Base-by-base conservation (phyloP, 1,140 invertebrate species). In the Cecropterus lyciades region DNA sequence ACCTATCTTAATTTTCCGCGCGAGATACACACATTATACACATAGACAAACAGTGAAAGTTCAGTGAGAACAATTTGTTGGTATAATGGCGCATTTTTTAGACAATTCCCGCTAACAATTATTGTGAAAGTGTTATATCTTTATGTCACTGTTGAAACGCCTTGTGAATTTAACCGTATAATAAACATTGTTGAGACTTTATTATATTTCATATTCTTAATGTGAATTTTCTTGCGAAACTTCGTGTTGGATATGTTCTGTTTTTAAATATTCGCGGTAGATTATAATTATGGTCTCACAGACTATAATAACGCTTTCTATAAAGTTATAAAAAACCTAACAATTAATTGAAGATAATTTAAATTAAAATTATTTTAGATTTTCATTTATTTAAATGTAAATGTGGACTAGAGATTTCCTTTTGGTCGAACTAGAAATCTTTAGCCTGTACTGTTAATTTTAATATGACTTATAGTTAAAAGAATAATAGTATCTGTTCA, bases 1-100 rank as follows among this genome's bases (percentile, higher is more conserved):
- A 65, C 30, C 20, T 68, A 45, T 74, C 69, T 62, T 67, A 71
- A 68, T 71, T 71, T 74, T 65, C 14, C 37, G 20, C 37, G 9
- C 30, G 57, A 15, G 17, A 46, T 68, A 62, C 60, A 13, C 20
- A 65, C 56, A 53, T 13, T 65, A 72, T 48, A 53, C 52, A 67
- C 49, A 56, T 53, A 60, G 63, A 72, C 53, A 56, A 69, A 70
- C 45, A 68, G 72, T 51, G 72, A 70, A 74, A 74, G 72, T 73
- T 33, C 14, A 60, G 40, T 69, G 67, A 64, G 48, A 70, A 65
- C 20, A 40, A 71, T 60, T 60, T 43, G 40, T 48, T 9, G 30
- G 42, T 49, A 62, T 66, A 66, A 70, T 67, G 51, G 59, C 27
- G 27, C 48, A 65, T 72, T 65, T 69, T 68, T 72, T 69, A 69